Conservation (phyloP, 1,140 invertebrate genomes). For the Acyrthosiphon pisum region DNA sequence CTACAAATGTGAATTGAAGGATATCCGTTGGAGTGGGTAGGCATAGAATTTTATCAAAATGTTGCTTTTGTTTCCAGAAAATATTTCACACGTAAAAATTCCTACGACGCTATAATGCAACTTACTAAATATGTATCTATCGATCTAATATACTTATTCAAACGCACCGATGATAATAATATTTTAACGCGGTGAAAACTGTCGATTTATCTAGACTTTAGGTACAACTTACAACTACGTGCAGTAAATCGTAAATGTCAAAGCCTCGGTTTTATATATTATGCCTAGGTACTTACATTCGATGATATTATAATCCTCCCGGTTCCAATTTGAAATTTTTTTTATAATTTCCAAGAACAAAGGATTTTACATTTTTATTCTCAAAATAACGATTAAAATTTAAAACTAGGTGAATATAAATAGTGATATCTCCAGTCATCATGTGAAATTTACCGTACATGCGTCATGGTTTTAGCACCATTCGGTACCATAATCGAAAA, state of each 20-base stretch:
- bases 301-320: neutral
- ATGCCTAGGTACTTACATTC: neutral
- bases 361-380: neutral
- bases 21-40: neutral
- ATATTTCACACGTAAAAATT: neutral
- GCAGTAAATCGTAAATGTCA: neutral
- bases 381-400: neutral
- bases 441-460: neutral
- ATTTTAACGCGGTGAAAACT: neutral
- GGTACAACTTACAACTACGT: neutral
- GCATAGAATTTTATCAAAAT: neutral
- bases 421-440: neutral
- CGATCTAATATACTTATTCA: neutral
- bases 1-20: neutral
- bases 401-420: neutral
- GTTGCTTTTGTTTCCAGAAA: neutral
- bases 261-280: neutral
- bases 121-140: neutral
- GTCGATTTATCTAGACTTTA: neutral
- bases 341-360: neutral
- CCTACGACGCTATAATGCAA: neutral
- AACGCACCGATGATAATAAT: neutral
- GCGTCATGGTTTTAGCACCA: neutral
- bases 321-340: neutral
- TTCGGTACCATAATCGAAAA: neutral